These are phyloP conservation scores for Xyrichtys novacula DNA, from an alignment of 2,797 vertebrate genomes.

Conservation along the genomic window DNA sequence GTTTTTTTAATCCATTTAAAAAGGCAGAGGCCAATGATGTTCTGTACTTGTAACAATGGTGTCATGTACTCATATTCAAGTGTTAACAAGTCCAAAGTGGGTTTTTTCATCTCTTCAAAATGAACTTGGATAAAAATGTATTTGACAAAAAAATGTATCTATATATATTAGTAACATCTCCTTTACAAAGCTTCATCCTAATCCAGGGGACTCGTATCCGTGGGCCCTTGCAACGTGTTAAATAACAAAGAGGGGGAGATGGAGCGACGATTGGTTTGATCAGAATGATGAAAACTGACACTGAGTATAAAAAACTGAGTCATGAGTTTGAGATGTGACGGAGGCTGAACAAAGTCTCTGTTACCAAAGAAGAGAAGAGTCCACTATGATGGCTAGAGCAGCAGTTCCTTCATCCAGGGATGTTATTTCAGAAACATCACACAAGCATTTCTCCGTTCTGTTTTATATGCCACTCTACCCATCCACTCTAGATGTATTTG, in stretches of 20 bases:
- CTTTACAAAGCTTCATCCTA: conserved; percentile 57
- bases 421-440: conserved; percentile 56
- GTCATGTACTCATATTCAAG: conserved; percentile 76
- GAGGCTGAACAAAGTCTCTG: conserved; percentile 45
- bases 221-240: conserved; percentile 29
- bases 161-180: conserved; percentile 65
- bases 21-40: conserved; percentile 77
- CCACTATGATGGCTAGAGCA: conserved; percentile 34
- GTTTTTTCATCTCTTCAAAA: conserved; percentile 69
- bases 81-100: conserved; percentile 72
- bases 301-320: background rate
- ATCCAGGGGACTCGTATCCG: conserved; percentile 18
- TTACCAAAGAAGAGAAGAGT: conserved; percentile 40
- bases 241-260: conserved; percentile 44
- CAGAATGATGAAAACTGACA: conserved; percentile 7
- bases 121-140: conserved; percentile 64
- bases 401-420: conserved; percentile 53
- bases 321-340: conserved; percentile 22
- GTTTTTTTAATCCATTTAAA: conserved; percentile 58
- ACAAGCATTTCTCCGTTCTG: conserved; percentile 47
- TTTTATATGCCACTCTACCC: conserved; percentile 50
- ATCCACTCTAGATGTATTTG: conserved; percentile 71
- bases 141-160: conserved; percentile 52
- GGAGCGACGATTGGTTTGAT: conserved; percentile 12
- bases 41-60: conserved; percentile 79